Conservation (phyloP, 2,888 invertebrate genomes). For the Myopa testacea region DNA sequence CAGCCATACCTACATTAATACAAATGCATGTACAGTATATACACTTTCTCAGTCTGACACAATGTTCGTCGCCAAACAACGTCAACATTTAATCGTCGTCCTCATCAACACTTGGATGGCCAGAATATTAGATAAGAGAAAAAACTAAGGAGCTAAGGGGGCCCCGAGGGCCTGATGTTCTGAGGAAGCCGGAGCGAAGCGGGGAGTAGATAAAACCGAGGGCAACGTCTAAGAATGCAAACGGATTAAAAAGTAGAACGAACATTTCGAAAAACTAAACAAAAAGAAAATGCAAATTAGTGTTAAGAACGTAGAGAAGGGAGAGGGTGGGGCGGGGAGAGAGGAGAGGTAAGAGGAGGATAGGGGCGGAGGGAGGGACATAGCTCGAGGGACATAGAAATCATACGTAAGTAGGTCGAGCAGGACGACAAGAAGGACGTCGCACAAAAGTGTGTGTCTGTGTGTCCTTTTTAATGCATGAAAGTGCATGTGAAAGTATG, state of each 20-base stretch:
- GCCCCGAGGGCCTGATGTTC: no score
- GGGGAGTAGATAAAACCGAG: neutral
- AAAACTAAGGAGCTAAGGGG: neutral
- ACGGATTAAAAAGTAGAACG: slow-evolving; percentile 2
- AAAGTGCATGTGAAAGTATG: neutral
- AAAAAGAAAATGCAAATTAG: neutral
- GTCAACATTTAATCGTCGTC: slow-evolving; percentile 17
- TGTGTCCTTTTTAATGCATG: no score
- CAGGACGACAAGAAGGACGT: neutral
- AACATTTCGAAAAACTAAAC: neutral
- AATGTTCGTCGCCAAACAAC: neutral
- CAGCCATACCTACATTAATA: neutral
- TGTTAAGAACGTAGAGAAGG: neutral
- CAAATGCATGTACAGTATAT: neutral
- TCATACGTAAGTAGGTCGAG: neutral
- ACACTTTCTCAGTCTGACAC: neutral
- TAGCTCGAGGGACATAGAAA: neutral
- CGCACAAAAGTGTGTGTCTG: slow-evolving; percentile 5
- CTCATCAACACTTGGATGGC: neutral
- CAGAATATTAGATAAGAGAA: neutral
- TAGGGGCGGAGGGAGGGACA: neutral
- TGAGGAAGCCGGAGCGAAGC: neutral
- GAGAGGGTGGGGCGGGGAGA: neutral
- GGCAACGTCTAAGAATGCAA: slow-evolving; percentile 5
- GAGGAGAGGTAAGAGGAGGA: neutral